These are phyloP conservation scores for Cephalopterus ornatus DNA, from an alignment of 2,113 vertebrate species.

Conservation along the genomic window DNA sequence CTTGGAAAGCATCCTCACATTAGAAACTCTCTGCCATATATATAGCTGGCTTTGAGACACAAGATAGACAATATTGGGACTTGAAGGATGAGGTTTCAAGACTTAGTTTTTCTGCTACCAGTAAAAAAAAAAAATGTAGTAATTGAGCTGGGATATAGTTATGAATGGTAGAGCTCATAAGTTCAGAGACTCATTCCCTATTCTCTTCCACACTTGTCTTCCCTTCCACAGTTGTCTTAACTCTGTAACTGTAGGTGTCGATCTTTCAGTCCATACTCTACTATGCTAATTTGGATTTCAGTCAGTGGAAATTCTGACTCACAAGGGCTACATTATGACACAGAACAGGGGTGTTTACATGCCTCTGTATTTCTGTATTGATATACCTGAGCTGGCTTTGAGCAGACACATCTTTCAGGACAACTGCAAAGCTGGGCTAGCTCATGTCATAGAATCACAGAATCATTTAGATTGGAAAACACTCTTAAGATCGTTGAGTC, in stretches of 20 bases:
- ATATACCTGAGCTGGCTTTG: neutral
- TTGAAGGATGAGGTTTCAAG: neutral
- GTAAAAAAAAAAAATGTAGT: neutral
- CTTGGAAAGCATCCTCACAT: neutral
- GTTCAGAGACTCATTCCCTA: neutral
- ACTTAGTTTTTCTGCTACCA: neutral
- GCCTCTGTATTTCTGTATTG: neutral
- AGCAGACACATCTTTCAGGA: neutral
- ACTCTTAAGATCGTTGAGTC: neutral
- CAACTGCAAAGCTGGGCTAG: neutral
- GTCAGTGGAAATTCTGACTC: neutral
- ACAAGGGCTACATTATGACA: neutral
- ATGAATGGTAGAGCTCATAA: neutral
- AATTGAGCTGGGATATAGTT: neutral
- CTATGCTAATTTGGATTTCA: neutral
- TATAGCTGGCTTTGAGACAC: neutral
- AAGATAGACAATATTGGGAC: neutral
- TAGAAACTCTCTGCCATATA: neutral
- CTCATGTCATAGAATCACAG: neutral
- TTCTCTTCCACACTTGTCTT: neutral
- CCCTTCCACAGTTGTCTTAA: neutral
- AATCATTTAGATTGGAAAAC: neutral
- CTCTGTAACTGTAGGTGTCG: neutral
- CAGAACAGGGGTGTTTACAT: neutral
- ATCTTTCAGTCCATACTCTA: neutral